Evolutionary conservation across 2,797 vertebrate genomes (phyloP), one percentile per base, ranked within the genome.

Genomic region (Botia kubotai): DNA sequence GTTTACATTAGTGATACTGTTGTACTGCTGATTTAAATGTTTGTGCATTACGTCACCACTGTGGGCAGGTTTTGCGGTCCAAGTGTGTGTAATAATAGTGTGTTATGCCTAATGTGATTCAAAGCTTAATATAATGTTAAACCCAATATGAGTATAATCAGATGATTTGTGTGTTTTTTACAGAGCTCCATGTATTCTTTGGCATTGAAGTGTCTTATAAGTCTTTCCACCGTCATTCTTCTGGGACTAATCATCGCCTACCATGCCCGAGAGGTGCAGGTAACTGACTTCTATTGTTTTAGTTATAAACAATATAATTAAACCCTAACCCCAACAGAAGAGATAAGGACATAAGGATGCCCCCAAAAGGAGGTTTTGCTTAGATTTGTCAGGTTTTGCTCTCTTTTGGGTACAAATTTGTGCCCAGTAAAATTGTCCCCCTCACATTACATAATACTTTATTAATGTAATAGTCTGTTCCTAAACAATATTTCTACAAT

Each of bases 181-280:
- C 86, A 87, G 86, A 86, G 83, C 63, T 87, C 86, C 77, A 87
- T 87, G 86, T 87, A 87, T 77, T 87, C 86, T 77, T 74, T 86
- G 85, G 86, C 86, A n/a, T 66, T 87, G 79, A 87, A 87, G 82
- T 99, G 98, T 95, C 95, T 99, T 92, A 99, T 99, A 94, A 99
- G 97, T 89, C 94, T 99, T 85, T 99, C 98, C 67, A 98, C 97
- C 5, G 89, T 97, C 89, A 98, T 99, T 88, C 95, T 99, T 79
- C 90, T 99, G 91, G 98, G 98, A 53, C 94, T 99, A 92, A 99
- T 98, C 95, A 95, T 99, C 6, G 97, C 97, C 87, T 99, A 98
- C 89, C 98, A 99, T 66, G 98, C 97, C 0, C 94, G 97, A 72
- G 98, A 99, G 89, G 96, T 99, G 85, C 98, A 99, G 97, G 98